Base-by-base conservation (phyloP, 2,113 vertebrate genomes). In the Calidris pugnax region DNA sequence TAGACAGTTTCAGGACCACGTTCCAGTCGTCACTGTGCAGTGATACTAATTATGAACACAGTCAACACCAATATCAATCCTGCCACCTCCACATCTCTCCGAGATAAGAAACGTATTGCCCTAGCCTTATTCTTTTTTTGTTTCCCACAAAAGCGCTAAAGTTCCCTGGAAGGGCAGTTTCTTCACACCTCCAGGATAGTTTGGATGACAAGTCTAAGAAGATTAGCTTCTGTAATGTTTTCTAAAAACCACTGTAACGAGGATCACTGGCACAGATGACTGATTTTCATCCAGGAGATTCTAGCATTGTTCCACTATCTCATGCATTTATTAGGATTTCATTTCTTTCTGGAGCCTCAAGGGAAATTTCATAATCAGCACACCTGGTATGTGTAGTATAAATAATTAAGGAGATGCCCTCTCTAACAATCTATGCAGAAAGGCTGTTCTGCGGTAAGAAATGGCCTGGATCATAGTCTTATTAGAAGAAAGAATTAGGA, bases 341-440 rank as follows among this genome's bases (percentile, higher is more conserved):
- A 95, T 96, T 96, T 97, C 68, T 90, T 93, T 95, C 85, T 92
- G 76, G 32, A 89, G 79, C 93, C 95, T 90, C 85, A 30, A 92
- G 96, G 96, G 95, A 90, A 94, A 95, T 92, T 95, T 88, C 85
- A 74, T 84, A 86, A 97, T 80, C 90, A 92, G 85, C 88, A 96
- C 96, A 96, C 96, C 96, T 96, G 93, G 96, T 90, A 88, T 41
- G 79, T 51, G 39, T 63, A 45, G 43, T 90, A 84, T 93, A 94
- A 97, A 96, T 94, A 90, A 96, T 93, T 91, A 91, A 94, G 85
- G 82, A 73, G 43, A 95, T 96, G 88, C 83, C 92, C 72, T 87
- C 71, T 77, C 76, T 66, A 90, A 66, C 4, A 0, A 45, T 79
- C 75, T 88, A 4, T 63, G 88, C 63, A 94, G 83, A 93, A 91